Evolutionary conservation across 2,888 invertebrate species (phyloP).

Genomic region (Chouioia cunea): DNA sequence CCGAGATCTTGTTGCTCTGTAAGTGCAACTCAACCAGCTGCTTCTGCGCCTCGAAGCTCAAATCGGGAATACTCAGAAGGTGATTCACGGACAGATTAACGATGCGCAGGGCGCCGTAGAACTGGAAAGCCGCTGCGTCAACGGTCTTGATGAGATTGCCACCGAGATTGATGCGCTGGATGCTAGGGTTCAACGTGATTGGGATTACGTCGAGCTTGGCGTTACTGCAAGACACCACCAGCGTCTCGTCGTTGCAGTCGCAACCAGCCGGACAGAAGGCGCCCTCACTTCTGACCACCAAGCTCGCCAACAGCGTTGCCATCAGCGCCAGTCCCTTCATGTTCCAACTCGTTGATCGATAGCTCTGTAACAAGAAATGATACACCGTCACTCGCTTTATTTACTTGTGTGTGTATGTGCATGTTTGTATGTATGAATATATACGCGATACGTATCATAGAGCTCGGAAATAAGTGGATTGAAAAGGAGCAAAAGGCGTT

Average conservation of each 20-base stretch:
- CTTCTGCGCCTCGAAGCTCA: constrained; percentile 84
- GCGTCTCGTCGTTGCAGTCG: constrained; percentile 89
- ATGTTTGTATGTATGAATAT: too few species aligned
- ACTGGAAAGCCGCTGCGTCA: constrained; percentile 86
- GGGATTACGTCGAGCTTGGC: constrained; percentile 90
- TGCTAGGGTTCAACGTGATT: constrained; percentile 91
- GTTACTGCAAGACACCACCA: constrained; percentile 87
- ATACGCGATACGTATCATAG: too few species aligned
- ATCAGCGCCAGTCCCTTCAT: constrained; percentile 27
- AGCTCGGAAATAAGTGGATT: too few species aligned
- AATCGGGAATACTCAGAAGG: constrained; percentile 83
- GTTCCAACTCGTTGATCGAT: not conserved
- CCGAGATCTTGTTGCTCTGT: constrained; percentile 87
- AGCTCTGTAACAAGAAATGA: constrained; percentile 39
- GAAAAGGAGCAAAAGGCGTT: not conserved
- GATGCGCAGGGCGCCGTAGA: constrained; percentile 88
- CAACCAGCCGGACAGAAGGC: constrained; percentile 89
- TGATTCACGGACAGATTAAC: constrained; percentile 88
- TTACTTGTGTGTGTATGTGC: too few species aligned
- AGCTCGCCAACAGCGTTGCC: constrained; percentile 46
- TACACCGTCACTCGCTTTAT: not conserved
- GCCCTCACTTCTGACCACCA: constrained; percentile 61
- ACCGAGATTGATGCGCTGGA: constrained; percentile 85
- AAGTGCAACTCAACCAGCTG: constrained; percentile 86
- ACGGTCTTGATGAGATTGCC: constrained; percentile 90